Base-by-base conservation (phyloP, 2,113 vertebrate species). In the Dipodomys spectabilis region DNA sequence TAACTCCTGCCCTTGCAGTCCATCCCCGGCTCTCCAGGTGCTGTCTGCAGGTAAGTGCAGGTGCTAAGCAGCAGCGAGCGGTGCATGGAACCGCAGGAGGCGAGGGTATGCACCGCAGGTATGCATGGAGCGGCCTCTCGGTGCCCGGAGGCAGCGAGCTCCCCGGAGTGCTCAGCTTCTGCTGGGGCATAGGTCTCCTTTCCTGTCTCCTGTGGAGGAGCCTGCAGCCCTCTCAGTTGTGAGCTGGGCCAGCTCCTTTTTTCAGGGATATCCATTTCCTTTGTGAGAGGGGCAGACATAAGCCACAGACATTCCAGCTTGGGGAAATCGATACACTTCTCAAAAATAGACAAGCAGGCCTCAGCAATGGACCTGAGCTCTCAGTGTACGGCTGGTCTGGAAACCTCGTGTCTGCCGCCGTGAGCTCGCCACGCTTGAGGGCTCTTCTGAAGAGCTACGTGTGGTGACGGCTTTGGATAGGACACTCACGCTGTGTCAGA, bases 101-200 rank as follows among this genome's bases (percentile, higher is more conserved):
- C 8, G 12, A 53, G 49, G 49, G 49, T 2, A 2, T 53, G 49
- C 49, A 10, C 12, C 49, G 11, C 49, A 1, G 49, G 49, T 8
- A 2, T 53, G 49, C 49, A 53, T 4, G 49, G 49, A 11, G 49
- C 12, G 49, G 49, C 49, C 49, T 53, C 49, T 53, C 49, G 49
- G 12, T 13, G 49, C 49, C 49, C 12, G 7, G 12, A 53, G 49
- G 49, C 53, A 57, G 53, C 12, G 4, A 4, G 53, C 53, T 57
- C 15, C 53, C 53, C 16, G 53, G 53, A 13, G 12, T 4, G 11
- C 12, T 25, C 2, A 30, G 0, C 23, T 35, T 67, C 6, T 0
- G 1, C 44, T 6, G 62, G 23, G 15, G 28, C 10, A 8, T 16
- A 9, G 0, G 0, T 28, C 28, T n/a, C 23, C 23, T 35, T 8